phyloP scores from a whole-genome alignment of 2,797 vertebrate species.

The Ciconia nigra region DNA sequence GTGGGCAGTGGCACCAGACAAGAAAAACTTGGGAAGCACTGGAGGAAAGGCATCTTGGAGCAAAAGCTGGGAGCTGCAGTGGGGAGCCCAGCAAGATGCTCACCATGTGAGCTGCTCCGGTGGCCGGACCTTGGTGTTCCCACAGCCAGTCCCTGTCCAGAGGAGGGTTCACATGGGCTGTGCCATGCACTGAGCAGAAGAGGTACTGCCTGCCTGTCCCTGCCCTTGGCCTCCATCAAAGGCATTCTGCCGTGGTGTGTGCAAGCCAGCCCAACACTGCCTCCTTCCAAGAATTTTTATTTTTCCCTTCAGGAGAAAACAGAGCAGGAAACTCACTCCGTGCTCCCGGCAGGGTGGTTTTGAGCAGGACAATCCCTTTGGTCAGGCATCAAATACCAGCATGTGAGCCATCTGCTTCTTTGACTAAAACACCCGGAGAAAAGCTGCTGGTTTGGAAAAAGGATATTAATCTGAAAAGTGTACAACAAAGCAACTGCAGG shows the following conservation, averaged over 20 bases:
- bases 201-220: neutral
- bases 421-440: slow-evolving; percentile 3
- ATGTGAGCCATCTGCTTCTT: slow-evolving; percentile 33
- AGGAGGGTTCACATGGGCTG: neutral
- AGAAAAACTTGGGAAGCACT: neutral
- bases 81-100: no score
- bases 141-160: neutral
- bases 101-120: accelerated
- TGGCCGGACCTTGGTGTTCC: accelerated
- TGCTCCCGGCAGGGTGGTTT: neutral
- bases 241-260: neutral
- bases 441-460: slow-evolving; percentile 45
- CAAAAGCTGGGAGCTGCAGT: neutral
- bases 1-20: neutral
- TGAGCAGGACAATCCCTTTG: slow-evolving; percentile 30
- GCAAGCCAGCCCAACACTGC: neutral
- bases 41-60: neutral
- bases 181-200: neutral
- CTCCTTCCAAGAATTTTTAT: neutral
- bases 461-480: slow-evolving; percentile 61
- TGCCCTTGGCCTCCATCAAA: neutral
- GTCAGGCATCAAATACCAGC: slow-evolving; percentile 27
- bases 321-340: neutral
- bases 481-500: slow-evolving; percentile 59
- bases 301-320: neutral